Conservation (phyloP, 2,888 invertebrate genomes). For the Andrena trimmerana region DNA sequence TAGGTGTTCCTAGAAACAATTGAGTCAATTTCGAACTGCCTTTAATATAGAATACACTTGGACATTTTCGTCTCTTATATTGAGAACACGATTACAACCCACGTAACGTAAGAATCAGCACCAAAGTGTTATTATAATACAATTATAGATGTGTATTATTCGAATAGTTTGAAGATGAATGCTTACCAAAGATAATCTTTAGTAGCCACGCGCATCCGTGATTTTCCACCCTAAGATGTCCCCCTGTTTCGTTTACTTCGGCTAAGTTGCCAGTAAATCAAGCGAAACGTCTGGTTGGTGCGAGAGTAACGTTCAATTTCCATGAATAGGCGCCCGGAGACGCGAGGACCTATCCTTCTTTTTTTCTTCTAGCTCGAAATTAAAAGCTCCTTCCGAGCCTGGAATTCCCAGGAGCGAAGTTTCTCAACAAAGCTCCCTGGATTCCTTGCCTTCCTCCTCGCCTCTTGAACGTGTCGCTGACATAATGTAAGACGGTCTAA, state of each 20-base stretch:
- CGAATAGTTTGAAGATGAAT: neutral
- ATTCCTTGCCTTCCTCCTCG: conserved; percentile 39
- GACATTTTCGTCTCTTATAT: too few relatives aligned
- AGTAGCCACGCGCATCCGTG: neutral
- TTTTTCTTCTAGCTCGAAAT: conserved; percentile 42
- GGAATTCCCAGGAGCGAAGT: conserved; percentile 54
- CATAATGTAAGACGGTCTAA: conserved; percentile 43
- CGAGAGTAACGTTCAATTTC: conserved; percentile 57
- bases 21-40: too few relatives aligned
- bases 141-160: neutral
- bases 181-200: neutral
- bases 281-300: conserved; percentile 39
- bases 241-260: conserved; percentile 16
- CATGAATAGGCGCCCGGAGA: conserved; percentile 55
- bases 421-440: conserved; percentile 44
- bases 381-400: conserved; percentile 51
- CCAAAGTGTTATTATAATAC: too few relatives aligned
- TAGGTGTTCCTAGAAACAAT: too few relatives aligned
- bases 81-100: too few relatives aligned
- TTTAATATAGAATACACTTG: too few relatives aligned
- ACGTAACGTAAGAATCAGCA: too few relatives aligned
- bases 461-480: conserved; percentile 38
- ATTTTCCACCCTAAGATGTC: neutral
- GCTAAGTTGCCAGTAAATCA: conserved; percentile 33
- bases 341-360: conserved; percentile 19